phyloP scores from a whole-genome alignment of 2,113 vertebrate genomes.

The Tichodroma muraria region DNA sequence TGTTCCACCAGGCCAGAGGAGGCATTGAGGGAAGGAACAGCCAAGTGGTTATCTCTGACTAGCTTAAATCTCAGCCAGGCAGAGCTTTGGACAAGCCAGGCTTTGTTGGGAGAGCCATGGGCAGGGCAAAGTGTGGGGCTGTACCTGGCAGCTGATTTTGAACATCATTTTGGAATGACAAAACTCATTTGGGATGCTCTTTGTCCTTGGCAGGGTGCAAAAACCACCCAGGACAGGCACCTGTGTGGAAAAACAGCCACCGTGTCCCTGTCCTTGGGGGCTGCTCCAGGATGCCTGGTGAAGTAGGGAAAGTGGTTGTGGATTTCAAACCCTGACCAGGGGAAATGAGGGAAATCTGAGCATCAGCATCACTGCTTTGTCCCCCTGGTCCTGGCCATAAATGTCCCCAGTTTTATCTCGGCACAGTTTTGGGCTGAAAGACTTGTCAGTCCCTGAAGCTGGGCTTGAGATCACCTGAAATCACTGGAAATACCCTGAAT shows the following conservation, averaged over 20 bases:
- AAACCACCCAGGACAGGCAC: neutral
- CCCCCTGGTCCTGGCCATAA: neutral
- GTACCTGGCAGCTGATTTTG: neutral
- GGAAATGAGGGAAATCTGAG: neutral
- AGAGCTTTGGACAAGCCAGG: neutral
- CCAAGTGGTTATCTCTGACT: neutral
- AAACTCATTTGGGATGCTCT: neutral
- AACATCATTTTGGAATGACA: neutral
- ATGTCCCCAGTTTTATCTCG: neutral
- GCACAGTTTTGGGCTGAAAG: neutral
- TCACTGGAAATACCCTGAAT: neutral
- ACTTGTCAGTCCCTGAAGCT: neutral
- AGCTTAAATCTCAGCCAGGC: constrained; percentile 1
- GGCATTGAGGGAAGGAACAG: neutral
- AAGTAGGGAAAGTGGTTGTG: neutral
- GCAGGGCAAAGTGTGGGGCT: neutral
- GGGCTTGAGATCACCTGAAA: neutral
- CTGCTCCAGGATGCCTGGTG: neutral
- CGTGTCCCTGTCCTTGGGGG: accelerated
- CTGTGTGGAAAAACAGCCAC: neutral
- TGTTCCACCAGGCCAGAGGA: neutral
- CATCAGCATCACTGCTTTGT: neutral
- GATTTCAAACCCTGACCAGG: neutral
- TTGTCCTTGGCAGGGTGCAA: neutral
- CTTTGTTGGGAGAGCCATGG: neutral